phyloP scores from a whole-genome alignment of 2,888 invertebrate genomes.

The Chloromyia formosa region DNA sequence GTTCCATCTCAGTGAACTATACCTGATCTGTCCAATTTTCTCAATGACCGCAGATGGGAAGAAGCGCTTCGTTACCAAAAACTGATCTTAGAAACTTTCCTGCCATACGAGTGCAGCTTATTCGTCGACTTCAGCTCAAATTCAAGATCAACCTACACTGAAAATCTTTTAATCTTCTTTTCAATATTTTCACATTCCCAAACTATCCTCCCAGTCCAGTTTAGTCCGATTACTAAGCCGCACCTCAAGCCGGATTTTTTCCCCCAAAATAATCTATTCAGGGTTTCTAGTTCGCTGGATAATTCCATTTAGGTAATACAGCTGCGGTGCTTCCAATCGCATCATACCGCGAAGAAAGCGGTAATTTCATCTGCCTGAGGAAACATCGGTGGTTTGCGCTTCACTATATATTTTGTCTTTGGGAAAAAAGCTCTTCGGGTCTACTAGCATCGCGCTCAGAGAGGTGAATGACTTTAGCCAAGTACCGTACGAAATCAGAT shows the following conservation, averaged over 20 bases:
- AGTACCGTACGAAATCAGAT: constrained; percentile 39
- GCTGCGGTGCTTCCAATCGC: neutral
- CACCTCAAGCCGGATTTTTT: neutral
- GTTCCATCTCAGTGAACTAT: neutral
- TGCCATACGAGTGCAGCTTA: neutral
- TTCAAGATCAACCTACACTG: neutral
- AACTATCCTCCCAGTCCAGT: neutral
- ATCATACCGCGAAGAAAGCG: constrained; percentile 20
- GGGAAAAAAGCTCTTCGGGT: neutral
- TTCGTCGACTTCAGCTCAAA: neutral
- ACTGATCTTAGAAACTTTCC: neutral
- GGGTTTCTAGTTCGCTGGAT: neutral
- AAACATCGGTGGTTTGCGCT: neutral
- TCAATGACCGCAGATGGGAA: no score
- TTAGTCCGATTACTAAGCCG: neutral
- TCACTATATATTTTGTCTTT: neutral
- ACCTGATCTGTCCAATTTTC: neutral
- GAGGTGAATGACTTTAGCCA: constrained; percentile 38
- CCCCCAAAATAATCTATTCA: neutral
- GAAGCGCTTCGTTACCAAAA: neutral
- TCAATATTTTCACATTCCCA: neutral
- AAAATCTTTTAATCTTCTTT: neutral
- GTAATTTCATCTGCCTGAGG: constrained; percentile 29
- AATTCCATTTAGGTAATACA: neutral
- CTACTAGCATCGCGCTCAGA: neutral